Evolutionary conservation across 35 echinoderm and acorn worm genomes (phyloP).

Genomic region (Patiria miniata): DNA sequence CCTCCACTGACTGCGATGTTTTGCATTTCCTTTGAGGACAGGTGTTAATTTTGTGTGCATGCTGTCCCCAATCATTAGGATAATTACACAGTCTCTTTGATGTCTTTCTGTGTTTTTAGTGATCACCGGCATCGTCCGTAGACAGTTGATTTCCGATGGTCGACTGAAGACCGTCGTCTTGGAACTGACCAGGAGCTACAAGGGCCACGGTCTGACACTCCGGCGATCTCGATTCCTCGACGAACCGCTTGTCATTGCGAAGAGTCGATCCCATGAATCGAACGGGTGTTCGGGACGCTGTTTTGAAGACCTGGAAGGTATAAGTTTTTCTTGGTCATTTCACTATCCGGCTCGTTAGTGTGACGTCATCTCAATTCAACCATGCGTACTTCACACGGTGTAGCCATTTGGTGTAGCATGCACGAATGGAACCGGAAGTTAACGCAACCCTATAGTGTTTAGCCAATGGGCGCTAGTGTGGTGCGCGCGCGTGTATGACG

Average conservation of each 20-base stretch:
- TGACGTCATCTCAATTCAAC: too few relatives aligned
- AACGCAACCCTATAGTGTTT: background rate
- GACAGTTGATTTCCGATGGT: background rate
- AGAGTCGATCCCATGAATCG: background rate
- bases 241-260: background rate
- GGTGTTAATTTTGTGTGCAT: background rate
- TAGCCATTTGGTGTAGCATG: background rate
- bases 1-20: too few relatives aligned
- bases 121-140: constrained; percentile 1
- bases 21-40: background rate
- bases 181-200: background rate
- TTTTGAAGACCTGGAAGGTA: background rate
- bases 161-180: background rate
- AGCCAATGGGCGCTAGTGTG: background rate
- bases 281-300: background rate
- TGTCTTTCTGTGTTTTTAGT: background rate
- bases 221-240: background rate
- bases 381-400: too few relatives aligned
- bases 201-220: background rate
- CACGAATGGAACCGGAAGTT: too few relatives aligned
- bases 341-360: background rate
- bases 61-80: background rate
- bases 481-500: background rate
- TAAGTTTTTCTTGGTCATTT: background rate
- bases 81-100: background rate